phyloP scores from a whole-genome alignment of 2,797 vertebrate genomes.

The Fistularia tabacaria region DNA sequence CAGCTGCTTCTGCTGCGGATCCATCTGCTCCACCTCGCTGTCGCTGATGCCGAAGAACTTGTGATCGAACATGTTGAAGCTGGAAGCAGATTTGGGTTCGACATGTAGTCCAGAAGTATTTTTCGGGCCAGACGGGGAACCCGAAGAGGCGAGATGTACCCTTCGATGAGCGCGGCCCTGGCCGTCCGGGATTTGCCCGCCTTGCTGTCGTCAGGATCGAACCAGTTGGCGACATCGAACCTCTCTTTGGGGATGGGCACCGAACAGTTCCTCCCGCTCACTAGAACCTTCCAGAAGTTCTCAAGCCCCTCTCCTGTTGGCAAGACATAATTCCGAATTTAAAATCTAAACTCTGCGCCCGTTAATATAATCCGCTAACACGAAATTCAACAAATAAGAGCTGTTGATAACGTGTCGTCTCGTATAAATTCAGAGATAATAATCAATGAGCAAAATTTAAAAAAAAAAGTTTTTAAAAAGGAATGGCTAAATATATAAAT shows the following conservation, averaged over 20 bases:
- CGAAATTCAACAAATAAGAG: not conserved
- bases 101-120: not conserved
- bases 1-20: constrained; percentile 83
- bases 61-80: constrained; percentile 84
- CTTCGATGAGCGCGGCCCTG: constrained; percentile 75
- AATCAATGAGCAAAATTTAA: not conserved
- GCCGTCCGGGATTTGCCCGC: constrained; percentile 74
- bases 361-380: no score
- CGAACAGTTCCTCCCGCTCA: constrained; percentile 78
- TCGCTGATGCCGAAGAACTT: constrained; percentile 81
- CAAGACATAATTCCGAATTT: not conserved
- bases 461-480: no score
- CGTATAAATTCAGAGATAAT: no score
- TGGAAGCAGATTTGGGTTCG: constrained; percentile 31
- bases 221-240: constrained; percentile 74
- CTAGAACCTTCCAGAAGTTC: constrained; percentile 76
- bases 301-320: constrained; percentile 70
- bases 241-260: constrained; percentile 75
- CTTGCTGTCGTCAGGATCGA: constrained; percentile 75
- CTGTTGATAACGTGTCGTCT: no score
- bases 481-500: not conserved
- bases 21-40: constrained; percentile 78
- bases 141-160: constrained; percentile 51
- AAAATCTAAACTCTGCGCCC: no score
- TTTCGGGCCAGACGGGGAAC: not conserved